These are phyloP conservation scores for Oithona nana DNA, from an alignment of 2,888 invertebrate species.

Conservation along the genomic window DNA sequence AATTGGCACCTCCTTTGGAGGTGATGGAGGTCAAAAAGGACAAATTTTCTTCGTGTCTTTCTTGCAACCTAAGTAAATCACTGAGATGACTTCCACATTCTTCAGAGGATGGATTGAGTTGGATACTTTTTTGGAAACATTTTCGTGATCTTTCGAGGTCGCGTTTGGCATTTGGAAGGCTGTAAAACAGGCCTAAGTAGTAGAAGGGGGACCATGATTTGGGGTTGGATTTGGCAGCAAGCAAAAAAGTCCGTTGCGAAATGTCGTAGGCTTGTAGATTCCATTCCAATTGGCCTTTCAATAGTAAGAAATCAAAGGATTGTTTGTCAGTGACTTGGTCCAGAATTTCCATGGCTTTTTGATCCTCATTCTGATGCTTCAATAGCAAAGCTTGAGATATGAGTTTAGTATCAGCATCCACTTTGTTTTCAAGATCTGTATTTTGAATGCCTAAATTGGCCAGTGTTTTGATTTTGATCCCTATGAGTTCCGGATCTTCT, in stretches of 20 bases:
- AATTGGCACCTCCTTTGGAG: conserved; percentile 15
- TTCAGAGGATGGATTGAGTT: conserved; percentile 44
- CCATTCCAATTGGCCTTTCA: conserved; percentile 36
- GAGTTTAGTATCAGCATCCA: too few species aligned
- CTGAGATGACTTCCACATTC: conserved; percentile 52
- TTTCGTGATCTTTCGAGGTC: conserved; percentile 54
- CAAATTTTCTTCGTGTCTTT: conserved; percentile 22
- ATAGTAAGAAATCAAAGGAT: too few species aligned
- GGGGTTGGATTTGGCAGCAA: conserved; percentile 43
- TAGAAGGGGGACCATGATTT: conserved; percentile 51
- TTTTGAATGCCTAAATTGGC: background rate
- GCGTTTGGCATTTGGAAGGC: conserved; percentile 29
- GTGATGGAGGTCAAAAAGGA: conserved; percentile 19
- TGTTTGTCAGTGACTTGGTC: too few species aligned
- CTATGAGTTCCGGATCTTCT: conserved; percentile 22
- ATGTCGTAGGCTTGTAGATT: conserved; percentile 38
- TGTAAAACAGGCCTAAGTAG: conserved; percentile 55
- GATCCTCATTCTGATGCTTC: too few species aligned
- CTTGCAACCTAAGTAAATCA: conserved; percentile 28
- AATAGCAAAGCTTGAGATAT: too few species aligned
- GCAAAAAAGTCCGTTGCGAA: conserved; percentile 38
- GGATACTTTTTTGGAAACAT: conserved; percentile 65
- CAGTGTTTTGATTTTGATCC: background rate
- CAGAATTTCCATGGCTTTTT: too few species aligned
- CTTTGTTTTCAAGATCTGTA: too few species aligned